Base-by-base conservation (phyloP, 1,140 invertebrate species). In the Helicoverpa armigera region DNA sequence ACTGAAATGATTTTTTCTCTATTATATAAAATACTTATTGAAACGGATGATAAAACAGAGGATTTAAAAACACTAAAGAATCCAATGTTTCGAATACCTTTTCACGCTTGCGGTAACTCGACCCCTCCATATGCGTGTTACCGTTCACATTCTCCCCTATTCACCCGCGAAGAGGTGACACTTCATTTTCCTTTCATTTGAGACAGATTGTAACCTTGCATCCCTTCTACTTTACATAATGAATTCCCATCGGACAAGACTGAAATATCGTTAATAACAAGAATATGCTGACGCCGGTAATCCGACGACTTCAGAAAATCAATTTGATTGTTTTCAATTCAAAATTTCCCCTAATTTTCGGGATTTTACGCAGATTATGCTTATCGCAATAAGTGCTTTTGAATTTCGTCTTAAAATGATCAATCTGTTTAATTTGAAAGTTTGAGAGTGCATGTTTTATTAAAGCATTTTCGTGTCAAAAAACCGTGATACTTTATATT, bases 151-250 rank as follows among this genome's bases (percentile, higher is more conserved):
- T 70, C 31, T 48, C 75, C 83, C 83, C 80, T 87, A 85, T 90
- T 88, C 89, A 85, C 82, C 83, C 83, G 78, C 86, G 77, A 80
- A 83, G 65, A 86, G 85, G 85, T 86, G 85, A 87, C 87, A 90
- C 89, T 90, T 86, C 86, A 91, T 89, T 90, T 90, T 87, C 85
- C 77, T 86, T 87, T 87, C 87, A 87, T 81, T 43, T 74, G 35
- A 16, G 81, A 69, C 82, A 16, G 43, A 67, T 67, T 23, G 29
- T 31, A n/a, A 72, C 69, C 69, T 83, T 79, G 63, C 75, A 83
- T 77, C 85, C 83, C 84, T 85, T 88, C 83, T 69, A 84, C 83
- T 86, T 87, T 86, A 78, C 86, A 85, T 89, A 86, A 86, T 87
- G 86, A 84, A 86, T 84, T 86, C 76, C 72, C 79, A 76, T 31